phyloP scores from a whole-genome alignment of 1,140 invertebrate genomes.

The Octopus sinensis region DNA sequence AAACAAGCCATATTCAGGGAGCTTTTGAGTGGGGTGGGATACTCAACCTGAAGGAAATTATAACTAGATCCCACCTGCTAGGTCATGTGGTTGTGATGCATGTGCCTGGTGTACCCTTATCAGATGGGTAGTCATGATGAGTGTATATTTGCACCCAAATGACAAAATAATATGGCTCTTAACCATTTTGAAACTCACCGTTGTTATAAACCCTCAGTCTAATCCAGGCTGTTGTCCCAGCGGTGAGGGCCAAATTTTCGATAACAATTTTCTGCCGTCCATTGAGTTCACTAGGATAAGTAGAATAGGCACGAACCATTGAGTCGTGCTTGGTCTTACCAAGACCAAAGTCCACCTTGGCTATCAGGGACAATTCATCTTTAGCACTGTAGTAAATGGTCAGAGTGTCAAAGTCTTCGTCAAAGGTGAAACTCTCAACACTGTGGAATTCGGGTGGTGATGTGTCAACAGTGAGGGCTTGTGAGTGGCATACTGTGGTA shows the following conservation, averaged over 20 bases:
- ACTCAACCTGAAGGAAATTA: no score
- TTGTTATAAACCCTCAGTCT: constrained; percentile 35
- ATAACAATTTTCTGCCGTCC: constrained; percentile 33
- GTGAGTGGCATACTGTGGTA: constrained; percentile 42
- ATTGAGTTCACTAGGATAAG: constrained; percentile 25
- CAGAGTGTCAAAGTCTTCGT: constrained; percentile 41
- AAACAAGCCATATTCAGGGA: no score
- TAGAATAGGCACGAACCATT: constrained; percentile 32
- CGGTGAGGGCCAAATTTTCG: constrained; percentile 32
- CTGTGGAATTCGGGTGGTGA: constrained; percentile 33
- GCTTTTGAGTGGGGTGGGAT: no score
- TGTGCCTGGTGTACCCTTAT: no score
- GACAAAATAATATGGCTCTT: no score
- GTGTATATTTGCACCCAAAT: no score
- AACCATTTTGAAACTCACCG: constrained; percentile 22
- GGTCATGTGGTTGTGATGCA: no score
- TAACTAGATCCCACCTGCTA: no score
- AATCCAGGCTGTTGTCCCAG: constrained; percentile 37
- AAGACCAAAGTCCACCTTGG: constrained; percentile 37
- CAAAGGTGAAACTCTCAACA: constrained; percentile 37
- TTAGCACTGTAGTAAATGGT: constrained; percentile 36
- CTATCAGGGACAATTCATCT: constrained; percentile 32
- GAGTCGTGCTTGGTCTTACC: constrained; percentile 43
- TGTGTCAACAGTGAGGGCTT: constrained; percentile 39
- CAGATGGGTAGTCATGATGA: no score